phyloP scores from a whole-genome alignment of 2,888 invertebrate genomes.

The Ectemnius continuus region DNA sequence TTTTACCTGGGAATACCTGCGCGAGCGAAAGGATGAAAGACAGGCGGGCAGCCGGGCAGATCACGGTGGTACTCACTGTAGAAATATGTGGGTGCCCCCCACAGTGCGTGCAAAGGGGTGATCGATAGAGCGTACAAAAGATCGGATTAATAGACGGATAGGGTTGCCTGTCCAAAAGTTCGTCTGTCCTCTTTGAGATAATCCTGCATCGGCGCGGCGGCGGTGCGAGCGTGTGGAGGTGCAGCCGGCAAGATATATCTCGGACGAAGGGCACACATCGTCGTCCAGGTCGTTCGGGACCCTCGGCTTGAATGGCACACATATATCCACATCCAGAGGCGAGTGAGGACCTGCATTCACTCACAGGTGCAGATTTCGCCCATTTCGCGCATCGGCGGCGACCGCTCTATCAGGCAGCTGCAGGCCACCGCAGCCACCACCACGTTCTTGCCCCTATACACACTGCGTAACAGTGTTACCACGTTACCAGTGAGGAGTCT shows the following conservation, averaged over 20 bases:
- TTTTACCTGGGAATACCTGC: conserved; percentile 64
- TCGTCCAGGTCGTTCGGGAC: not conserved
- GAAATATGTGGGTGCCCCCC: conserved; percentile 39
- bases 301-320: conserved; percentile 4
- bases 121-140: conserved; percentile 69
- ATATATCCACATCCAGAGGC: not conserved
- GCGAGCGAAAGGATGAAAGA: conserved; percentile 26
- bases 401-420: conserved; percentile 57
- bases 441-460: not conserved
- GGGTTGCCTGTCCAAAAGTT: conserved; percentile 43
- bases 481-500: not conserved
- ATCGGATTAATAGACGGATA: conserved; percentile 69
- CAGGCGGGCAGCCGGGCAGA: conserved; percentile 15
- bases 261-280: conserved; percentile 1
- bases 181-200: conserved; percentile 34
- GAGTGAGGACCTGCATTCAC: conserved; percentile 40
- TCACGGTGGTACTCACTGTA: conserved; percentile 12
- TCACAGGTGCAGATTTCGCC: conserved; percentile 63
- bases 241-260: conserved; percentile 1
- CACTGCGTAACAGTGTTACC: not conserved
- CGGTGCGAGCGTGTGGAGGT: not conserved
- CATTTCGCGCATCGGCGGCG: conserved; percentile 60
- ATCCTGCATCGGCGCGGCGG: conserved; percentile 10
- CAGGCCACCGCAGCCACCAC: conserved; percentile 36
- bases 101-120: conserved; percentile 57